Conservation (phyloP, 2,888 invertebrate species). For the Beris chalybata region DNA sequence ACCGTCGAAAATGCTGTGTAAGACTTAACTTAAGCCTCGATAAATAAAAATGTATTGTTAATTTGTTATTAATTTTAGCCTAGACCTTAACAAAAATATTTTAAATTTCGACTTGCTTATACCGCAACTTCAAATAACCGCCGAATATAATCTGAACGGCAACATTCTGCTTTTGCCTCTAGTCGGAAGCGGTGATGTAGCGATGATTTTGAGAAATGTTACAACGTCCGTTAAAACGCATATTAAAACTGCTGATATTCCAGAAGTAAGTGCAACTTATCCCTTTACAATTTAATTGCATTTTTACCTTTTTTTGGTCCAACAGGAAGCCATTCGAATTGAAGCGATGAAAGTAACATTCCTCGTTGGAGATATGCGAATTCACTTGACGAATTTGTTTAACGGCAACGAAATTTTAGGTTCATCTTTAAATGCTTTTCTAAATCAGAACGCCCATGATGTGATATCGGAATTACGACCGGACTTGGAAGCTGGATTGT, state of each 20-base stretch:
- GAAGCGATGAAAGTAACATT: conserved; percentile 63
- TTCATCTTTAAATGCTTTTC: conserved; percentile 61
- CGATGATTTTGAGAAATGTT: conserved; percentile 60
- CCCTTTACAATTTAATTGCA: not conserved
- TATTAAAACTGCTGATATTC: conserved; percentile 57
- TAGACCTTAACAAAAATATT: conserved; percentile 58
- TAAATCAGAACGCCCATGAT: conserved; percentile 63
- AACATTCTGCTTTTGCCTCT: conserved; percentile 62
- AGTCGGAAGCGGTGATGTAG: conserved; percentile 62
- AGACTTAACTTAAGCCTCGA: conserved; percentile 23
- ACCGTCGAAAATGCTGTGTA: conserved; percentile 54
- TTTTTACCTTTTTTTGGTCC: not conserved
- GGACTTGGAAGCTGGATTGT: conserved; percentile 60
- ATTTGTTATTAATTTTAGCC: conserved; percentile 48
- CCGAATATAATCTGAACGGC: conserved; percentile 63
- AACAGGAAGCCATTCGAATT: conserved; percentile 56
- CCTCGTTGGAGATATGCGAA: conserved; percentile 59
- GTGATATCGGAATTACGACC: conserved; percentile 63
- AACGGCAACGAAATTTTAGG: conserved; percentile 66
- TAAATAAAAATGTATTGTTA: conserved; percentile 17
- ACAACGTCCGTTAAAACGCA: conserved; percentile 60
- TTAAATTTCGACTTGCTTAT: conserved; percentile 62
- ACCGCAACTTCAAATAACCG: conserved; percentile 60
- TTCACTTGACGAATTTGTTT: conserved; percentile 63
- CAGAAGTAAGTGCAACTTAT: conserved; percentile 45